phyloP scores from a whole-genome alignment of 2,888 invertebrate genomes.

The Kuschelorhynchus macadamiae region DNA sequence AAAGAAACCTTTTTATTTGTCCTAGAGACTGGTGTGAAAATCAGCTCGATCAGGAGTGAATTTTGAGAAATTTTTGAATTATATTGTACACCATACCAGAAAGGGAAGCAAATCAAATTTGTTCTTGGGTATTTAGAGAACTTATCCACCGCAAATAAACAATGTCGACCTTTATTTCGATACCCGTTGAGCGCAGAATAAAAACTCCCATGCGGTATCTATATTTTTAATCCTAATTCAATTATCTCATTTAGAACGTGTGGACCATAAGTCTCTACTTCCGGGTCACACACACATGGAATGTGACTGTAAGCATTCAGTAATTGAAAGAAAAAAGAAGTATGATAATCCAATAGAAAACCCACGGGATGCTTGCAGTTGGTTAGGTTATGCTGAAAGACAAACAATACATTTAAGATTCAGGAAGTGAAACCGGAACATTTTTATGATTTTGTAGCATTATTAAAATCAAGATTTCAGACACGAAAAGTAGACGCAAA shows the following conservation, averaged over 20 bases:
- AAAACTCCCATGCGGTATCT: too few relatives aligned
- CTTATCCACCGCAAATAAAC: too few relatives aligned
- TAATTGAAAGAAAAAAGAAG: constrained; percentile 43
- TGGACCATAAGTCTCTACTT: constrained; percentile 43
- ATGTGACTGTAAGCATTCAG: constrained; percentile 43
- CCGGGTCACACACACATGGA: constrained; percentile 49
- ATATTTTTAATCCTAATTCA: too few relatives aligned
- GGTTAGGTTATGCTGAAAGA: constrained; percentile 19
- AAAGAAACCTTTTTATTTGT: too few relatives aligned
- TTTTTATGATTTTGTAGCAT: constrained; percentile 12
- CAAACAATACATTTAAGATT: constrained; percentile 6
- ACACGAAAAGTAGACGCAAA: background rate
- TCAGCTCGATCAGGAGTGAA: too few relatives aligned
- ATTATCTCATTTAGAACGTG: constrained; percentile 24
- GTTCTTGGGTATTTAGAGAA: too few relatives aligned
- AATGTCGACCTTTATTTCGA: constrained; percentile 47
- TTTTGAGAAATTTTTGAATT: too few relatives aligned
- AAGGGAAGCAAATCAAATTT: too few relatives aligned
- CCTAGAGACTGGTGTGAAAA: too few relatives aligned
- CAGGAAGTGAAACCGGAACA: constrained; percentile 1
- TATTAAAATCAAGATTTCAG: background rate
- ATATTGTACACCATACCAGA: too few relatives aligned
- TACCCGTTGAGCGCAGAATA: constrained; percentile 47
- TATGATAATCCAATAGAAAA: constrained; percentile 27
- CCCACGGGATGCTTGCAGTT: constrained; percentile 46